Evolutionary conservation across 23 tunicate genomes (phyloP), one percentile per base, ranked within the genome.

Genomic region (Pegea sp.): DNA sequence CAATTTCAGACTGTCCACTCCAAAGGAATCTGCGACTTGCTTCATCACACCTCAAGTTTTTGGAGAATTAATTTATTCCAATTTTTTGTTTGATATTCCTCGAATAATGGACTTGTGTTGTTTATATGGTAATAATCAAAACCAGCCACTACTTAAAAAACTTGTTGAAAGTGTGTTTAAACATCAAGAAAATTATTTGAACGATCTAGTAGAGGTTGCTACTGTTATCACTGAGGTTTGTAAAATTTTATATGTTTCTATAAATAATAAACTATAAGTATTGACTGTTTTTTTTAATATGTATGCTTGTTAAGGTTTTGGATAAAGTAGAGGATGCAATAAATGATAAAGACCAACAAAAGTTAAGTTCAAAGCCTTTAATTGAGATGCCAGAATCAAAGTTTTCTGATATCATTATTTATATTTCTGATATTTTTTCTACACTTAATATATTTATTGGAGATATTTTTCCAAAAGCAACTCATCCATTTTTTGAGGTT

Each of bases 1-100:
- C n/a, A 16, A 60, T 8, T 22, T 60, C 56, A 84, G 95, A 63
- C 60, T 84, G 74, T 78, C 95, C 3, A 67, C 95, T 20, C 44
- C 65, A 33, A 84, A 74, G 59, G 95, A 84, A 64, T 67, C 95
- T 7, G 24, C 60, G 34, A 48, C 53, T 18, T 28, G 54, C 49
- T 84, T 61, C 57, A 71, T 84, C 48, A 53, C 64, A 24, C 29
- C 72, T 22, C 51, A 63, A 3, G 53, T 59, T 6, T 84, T 84
- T 62, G 73, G 75, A 0, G 31, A 63, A 52, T 11, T 84, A 23
- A 51, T 74, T 5, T 84, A 84, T 31, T 68, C 69, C 54, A 84
- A 84, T 21, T 84, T 33, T 56, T 56, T 84, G 13, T 84, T 84
- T 58, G 95, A 84, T 50, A 74, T 84, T 50, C 95, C 95, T 1